Percentiles rank a stretch among this genome's conserved stretches.
These are phyloP conservation scores for Strigamia maritima DNA, from an alignment of 2,888 invertebrate species.

Conservation along the genomic window DNA sequence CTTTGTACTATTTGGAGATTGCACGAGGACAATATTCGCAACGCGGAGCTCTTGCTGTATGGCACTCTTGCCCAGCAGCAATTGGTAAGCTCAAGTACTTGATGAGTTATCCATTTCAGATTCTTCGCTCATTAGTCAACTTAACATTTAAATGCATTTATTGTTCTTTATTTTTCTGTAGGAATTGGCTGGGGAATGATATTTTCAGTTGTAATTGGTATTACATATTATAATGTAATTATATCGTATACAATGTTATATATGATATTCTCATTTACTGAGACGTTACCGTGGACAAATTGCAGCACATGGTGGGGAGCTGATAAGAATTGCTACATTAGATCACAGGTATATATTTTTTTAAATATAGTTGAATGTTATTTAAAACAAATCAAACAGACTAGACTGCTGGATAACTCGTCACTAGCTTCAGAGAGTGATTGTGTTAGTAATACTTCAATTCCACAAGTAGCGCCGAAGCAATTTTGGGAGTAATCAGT, in stretches of 20 bases:
- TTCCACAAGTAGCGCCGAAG: neutral
- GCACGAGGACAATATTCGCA: conserved; percentile 41
- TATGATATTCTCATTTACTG: conserved; percentile 20
- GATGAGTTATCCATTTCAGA: neutral
- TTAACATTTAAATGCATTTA: too few species aligned
- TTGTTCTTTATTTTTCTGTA: conserved; percentile 1
- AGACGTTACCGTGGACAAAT: conserved; percentile 15
- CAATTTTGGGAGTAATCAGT: conserved; percentile 35
- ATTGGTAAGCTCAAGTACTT: conserved; percentile 32
- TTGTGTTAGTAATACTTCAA: neutral
- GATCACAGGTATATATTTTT: neutral
- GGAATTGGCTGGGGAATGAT: conserved; percentile 39
- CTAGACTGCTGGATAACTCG: neutral
- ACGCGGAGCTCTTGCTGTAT: conserved; percentile 41
- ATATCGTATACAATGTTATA: conserved; percentile 34
- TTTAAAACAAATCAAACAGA: too few species aligned
- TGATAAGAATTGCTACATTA: conserved; percentile 36
- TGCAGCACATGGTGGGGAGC: conserved; percentile 38
- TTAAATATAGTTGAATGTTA: neutral
- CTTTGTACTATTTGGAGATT: conserved; percentile 42
- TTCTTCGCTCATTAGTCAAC: neutral
- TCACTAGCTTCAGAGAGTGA: too few species aligned
- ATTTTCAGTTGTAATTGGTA: neutral
- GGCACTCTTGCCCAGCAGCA: conserved; percentile 41
- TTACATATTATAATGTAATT: conserved; percentile 23